Conservation (phyloP, 92 coral and sea anemone species). For the Zoanthus solanderi region DNA sequence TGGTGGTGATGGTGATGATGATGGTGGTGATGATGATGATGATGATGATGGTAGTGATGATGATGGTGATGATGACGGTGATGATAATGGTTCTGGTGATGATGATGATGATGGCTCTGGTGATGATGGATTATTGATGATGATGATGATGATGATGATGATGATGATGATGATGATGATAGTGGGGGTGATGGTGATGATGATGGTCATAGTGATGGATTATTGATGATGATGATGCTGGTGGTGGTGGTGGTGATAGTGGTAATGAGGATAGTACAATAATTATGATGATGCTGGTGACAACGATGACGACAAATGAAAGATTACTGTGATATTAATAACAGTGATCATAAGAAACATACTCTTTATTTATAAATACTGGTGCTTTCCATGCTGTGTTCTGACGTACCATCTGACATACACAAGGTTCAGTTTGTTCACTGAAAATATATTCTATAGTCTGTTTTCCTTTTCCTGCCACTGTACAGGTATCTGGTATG, state of each 20-base stretch:
- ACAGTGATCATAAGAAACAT: neutral
- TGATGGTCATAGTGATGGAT: neutral
- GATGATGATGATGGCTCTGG: too few species aligned
- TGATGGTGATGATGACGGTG: too few species aligned
- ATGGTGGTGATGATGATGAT: too few species aligned
- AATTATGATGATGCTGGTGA: neutral
- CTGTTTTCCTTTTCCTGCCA: neutral
- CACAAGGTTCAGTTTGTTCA: neutral
- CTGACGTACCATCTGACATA: neutral
- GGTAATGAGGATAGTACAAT: neutral
- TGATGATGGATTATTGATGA: too few species aligned
- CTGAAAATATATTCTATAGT: neutral
- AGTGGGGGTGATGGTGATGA: neutral
- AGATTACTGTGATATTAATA: too few species aligned
- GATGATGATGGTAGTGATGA: neutral
- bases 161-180: neutral
- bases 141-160: neutral
- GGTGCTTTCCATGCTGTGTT: neutral
- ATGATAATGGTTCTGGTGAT: too few species aligned
- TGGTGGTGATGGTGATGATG: too few species aligned
- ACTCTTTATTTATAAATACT: neutral
- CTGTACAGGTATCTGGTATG: conserved; percentile 91
- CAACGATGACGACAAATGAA: neutral
- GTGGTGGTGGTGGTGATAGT: neutral
- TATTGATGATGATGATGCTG: neutral